Evolutionary conservation across 2,888 invertebrate genomes (phyloP).

Genomic region (Diaprepes abbreviatus): DNA sequence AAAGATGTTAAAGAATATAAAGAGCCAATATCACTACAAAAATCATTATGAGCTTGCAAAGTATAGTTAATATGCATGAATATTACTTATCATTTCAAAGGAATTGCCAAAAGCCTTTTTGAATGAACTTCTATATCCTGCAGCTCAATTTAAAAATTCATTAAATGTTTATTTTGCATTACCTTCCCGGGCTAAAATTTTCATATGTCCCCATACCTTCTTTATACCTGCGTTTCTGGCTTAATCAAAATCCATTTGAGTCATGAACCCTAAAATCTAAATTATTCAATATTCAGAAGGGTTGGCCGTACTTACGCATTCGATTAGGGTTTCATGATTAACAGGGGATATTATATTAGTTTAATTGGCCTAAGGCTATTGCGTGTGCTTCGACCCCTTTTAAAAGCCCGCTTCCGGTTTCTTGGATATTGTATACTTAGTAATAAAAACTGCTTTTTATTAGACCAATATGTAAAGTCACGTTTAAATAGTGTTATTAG

Average conservation of each 20-base stretch:
- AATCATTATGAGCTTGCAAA: no score
- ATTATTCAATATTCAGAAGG: conserved; percentile 47
- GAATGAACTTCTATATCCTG: no score
- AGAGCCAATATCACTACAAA: no score
- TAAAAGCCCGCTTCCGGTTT: neutral
- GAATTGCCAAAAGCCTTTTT: no score
- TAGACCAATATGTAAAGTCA: no score
- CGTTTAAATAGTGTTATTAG: no score
- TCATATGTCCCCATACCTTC: neutral
- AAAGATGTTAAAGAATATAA: no score
- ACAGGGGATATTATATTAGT: conserved; percentile 45
- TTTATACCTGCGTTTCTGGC: neutral
- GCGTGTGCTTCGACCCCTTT: conserved; percentile 8
- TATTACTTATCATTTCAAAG: no score
- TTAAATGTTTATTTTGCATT: neutral
- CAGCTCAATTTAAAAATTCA: conserved; percentile 1
- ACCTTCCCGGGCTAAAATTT: neutral
- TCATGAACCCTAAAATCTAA: conserved; percentile 34
- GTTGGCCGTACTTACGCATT: conserved; percentile 38
- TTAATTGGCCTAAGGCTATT: conserved; percentile 37
- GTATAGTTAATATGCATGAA: no score
- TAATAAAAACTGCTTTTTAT: no score
- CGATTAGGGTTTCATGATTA: conserved; percentile 43
- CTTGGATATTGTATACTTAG: neutral
- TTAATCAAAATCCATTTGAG: conserved; percentile 40